Percentiles rank a stretch among this genome's conserved stretches.
These are phyloP conservation scores for Hassar affinis DNA, from an alignment of 2,113 vertebrate species.

Conservation along the genomic window DNA sequence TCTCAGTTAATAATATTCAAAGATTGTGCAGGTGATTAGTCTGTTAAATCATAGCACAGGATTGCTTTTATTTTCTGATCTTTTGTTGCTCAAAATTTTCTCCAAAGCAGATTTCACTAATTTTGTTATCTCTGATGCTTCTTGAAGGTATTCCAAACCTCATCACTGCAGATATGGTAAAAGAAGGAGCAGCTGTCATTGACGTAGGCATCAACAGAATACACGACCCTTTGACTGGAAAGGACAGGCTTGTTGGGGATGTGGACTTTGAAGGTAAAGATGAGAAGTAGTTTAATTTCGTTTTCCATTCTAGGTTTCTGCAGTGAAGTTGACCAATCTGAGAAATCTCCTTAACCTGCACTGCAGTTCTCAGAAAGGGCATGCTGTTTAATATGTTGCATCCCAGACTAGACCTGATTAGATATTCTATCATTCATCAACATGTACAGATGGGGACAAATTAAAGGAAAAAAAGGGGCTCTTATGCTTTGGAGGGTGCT, in stretches of 20 bases:
- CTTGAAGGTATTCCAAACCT: constrained; percentile 91
- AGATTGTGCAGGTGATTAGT: background rate
- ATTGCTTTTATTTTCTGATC: background rate
- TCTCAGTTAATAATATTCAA: background rate
- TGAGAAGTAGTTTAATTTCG: background rate
- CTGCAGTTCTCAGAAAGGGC: no score
- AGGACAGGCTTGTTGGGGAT: constrained; percentile 86
- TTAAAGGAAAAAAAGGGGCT: no score
- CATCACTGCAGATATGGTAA: constrained; percentile 97
- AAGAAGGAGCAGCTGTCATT: constrained; percentile 90
- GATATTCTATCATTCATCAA: no score
- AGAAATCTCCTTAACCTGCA: no score
- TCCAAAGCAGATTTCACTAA: background rate
- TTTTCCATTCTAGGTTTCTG: no score
- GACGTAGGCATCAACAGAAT: constrained; percentile 94
- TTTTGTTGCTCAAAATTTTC: background rate
- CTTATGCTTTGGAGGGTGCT: no score
- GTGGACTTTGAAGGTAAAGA: constrained; percentile 93
- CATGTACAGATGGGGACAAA: no score
- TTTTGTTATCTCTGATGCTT: background rate
- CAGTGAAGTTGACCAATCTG: no score
- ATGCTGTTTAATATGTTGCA: no score
- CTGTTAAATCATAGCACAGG: background rate
- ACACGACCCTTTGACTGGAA: constrained; percentile 84
- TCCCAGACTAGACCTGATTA: no score